A percentile compares a stretch with the other conserved stretches of the same genome.
Evolutionary conservation across 1,140 invertebrate species (phyloP).

Genomic region (Drosophila punjabiensis): DNA sequence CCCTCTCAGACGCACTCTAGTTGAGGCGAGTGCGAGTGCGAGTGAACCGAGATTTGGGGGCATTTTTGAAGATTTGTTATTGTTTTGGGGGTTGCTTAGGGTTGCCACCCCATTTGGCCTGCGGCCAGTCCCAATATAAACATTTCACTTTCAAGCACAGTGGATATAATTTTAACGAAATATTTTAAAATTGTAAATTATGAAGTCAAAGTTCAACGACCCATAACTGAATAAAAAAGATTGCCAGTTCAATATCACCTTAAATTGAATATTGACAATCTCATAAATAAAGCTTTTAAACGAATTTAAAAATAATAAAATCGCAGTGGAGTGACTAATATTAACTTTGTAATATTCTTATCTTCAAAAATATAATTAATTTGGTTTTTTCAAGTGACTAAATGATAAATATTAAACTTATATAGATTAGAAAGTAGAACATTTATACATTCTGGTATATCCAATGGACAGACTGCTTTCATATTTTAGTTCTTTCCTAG

Average conservation of each 20-base stretch:
- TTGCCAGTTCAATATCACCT: neutral
- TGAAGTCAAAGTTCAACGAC: neutral
- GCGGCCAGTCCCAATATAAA: constrained; percentile 19
- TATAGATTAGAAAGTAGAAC: neutral
- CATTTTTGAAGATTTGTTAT: constrained; percentile 6
- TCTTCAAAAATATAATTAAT: neutral
- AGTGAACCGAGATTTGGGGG: neutral
- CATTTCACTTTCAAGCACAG: neutral
- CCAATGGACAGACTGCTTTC: neutral
- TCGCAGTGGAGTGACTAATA: neutral
- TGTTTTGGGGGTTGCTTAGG: constrained; percentile 12
- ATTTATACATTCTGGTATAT: neutral
- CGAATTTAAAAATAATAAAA: neutral
- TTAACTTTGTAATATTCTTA: neutral
- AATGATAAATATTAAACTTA: neutral
- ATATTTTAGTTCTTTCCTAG: neutral
- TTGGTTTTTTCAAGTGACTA: neutral
- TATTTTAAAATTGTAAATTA: neutral
- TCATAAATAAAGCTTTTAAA: neutral
- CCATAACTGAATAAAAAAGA: neutral
- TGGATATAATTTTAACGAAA: neutral
- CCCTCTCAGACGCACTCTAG: neutral
- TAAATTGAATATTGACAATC: too few relatives aligned
- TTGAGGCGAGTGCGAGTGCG: constrained; percentile 9
- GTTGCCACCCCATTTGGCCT: constrained; percentile 1